Evolutionary conservation across 2,888 invertebrate genomes (phyloP).

Genomic region (Apamea sordens): DNA sequence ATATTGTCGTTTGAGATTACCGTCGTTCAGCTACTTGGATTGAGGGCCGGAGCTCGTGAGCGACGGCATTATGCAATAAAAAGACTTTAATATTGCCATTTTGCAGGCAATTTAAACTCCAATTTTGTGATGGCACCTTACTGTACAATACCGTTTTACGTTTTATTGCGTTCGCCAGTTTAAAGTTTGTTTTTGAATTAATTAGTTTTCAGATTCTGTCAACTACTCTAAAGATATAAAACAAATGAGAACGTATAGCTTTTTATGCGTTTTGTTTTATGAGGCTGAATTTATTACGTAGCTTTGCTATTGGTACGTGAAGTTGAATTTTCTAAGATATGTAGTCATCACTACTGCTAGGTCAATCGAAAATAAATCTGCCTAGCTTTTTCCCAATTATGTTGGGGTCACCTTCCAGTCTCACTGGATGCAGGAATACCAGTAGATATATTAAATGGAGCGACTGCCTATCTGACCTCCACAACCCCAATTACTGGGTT

Average conservation of each 20-base stretch:
- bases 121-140: constrained; percentile 67
- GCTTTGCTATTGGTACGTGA: background rate
- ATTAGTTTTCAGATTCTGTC: constrained; percentile 42
- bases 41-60: constrained; percentile 61
- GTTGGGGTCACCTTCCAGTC: background rate
- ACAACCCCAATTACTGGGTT: background rate
- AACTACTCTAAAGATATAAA: constrained; percentile 9
- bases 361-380: background rate
- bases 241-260: constrained; percentile 13
- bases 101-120: constrained; percentile 71
- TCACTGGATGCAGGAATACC: too few species aligned
- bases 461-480: background rate
- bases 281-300: background rate
- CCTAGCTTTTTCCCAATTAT: background rate
- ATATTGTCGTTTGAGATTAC: constrained; percentile 71
- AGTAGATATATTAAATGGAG: too few species aligned
- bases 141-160: constrained; percentile 54
- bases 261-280: constrained; percentile 20
- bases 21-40: constrained; percentile 64
- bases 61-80: constrained; percentile 68
- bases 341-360: background rate
- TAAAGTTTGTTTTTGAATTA: constrained; percentile 44
- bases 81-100: constrained; percentile 70
- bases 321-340: background rate
- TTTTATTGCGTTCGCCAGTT: constrained; percentile 56